These are phyloP conservation scores for Glossosoma conforme DNA, from an alignment of 1,140 invertebrate species.

Conservation along the genomic window DNA sequence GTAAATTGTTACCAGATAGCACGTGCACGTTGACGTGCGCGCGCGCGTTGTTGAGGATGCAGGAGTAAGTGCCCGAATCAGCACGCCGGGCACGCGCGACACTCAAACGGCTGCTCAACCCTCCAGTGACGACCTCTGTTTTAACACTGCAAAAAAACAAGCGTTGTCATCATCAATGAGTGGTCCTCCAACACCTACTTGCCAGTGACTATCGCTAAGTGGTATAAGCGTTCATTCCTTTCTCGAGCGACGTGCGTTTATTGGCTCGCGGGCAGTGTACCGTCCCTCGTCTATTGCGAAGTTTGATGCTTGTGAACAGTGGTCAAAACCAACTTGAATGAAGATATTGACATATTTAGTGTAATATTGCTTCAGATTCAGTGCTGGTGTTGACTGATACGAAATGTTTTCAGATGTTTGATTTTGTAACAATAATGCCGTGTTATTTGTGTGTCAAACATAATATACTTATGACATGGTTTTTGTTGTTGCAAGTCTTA, in stretches of 20 bases:
- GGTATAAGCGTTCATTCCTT: background rate
- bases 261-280: background rate
- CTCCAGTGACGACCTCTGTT: conserved; percentile 16
- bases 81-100: conserved; percentile 20
- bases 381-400: no score
- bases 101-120: conserved; percentile 17
- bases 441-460: no score
- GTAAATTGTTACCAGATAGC: conserved; percentile 39
- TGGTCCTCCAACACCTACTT: background rate
- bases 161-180: background rate
- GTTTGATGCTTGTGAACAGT: background rate
- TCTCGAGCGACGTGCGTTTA: background rate
- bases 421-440: no score
- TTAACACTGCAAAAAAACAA: conserved; percentile 23
- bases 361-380: no score
- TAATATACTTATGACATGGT: no score
- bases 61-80: conserved; percentile 55
- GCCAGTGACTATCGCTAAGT: no score
- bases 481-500: no score
- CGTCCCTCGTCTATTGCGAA: background rate
- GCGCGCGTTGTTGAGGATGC: conserved; percentile 53
- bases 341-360: no score
- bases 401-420: no score
- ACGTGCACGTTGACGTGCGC: conserved; percentile 55
- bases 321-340: no score